Base-by-base conservation (phyloP, 2,888 invertebrate genomes). In the Xestobium rufovillosum region DNA sequence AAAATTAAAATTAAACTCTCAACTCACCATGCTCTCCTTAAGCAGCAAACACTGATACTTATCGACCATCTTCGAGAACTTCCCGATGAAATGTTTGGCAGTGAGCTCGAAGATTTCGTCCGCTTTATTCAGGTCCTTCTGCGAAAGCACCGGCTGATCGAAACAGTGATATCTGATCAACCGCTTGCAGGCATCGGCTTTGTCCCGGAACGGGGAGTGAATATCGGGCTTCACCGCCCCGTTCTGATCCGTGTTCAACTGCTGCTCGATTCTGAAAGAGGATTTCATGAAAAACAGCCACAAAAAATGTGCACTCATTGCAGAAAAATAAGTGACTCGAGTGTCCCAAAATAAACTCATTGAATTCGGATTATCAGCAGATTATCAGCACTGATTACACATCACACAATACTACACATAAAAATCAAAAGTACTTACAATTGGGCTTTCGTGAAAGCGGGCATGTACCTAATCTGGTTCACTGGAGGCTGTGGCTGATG, bases 161-260 rank as follows among this genome's bases (percentile, higher is more conserved):
- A 80, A 76, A 44, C 83, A 83, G 60, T 87, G 87, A 64, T 85
- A 87, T 48, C 80, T 70, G 36, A 86, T 73, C 31, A 87, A 66
- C 33, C 85, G 70, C 55, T 82, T 78, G 47, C 83, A 83, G 1
- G 85, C 84, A 56, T 87, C 85, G 42, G 76, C 73, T 51, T 77
- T 79, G 50, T 74, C 75, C 42, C 70, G 66, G 58, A 86, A 87
- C 10, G 83, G 82, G 35, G 76, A 75, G 43, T 76, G 75, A 31
- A 78, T 76, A 59, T 87, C 85, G 1, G 86, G 83, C 58, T 78
- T 77, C 14, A 77, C 61, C 32, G 81, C 84, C 41, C 78, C 80
- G 51, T 76, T 75, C 61, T 85, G 83, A 66, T 87, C 86, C 32
- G 78, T 77, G 55, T 75, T 74, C 53, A 83, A 58, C 60, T 85